Percentiles rank a stretch among this genome's conserved stretches.
Evolutionary conservation across 2,113 vertebrate species (phyloP).

Genomic region (Okapia johnstoni): DNA sequence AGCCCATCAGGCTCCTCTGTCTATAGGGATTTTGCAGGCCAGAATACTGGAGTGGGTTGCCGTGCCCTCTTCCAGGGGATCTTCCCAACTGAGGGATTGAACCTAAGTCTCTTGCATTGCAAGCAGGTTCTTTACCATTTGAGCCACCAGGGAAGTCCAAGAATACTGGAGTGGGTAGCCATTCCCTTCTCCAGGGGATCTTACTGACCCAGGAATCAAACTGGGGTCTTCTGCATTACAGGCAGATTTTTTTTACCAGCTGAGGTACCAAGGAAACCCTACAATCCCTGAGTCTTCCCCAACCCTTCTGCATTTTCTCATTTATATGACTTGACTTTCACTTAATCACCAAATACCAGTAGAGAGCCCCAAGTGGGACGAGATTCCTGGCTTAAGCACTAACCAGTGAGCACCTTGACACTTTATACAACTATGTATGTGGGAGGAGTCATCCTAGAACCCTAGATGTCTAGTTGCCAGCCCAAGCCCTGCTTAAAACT

Average conservation of each 20-base stretch:
- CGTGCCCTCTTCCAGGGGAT: neutral
- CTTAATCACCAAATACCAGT: neutral
- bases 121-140: neutral
- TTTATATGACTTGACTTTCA: neutral
- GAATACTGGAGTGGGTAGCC: neutral
- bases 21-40: neutral
- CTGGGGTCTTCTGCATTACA: neutral
- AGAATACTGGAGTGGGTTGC: neutral
- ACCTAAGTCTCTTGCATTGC: neutral
- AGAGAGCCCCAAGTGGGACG: neutral
- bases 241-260: neutral
- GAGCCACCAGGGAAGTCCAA: neutral
- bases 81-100: neutral
- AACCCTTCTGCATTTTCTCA: neutral
- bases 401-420: neutral
- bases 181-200: neutral
- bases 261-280: neutral
- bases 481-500: neutral
- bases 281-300: neutral
- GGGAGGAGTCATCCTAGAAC: neutral
- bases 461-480: neutral
- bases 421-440: neutral
- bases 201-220: neutral
- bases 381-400: neutral
- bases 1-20: neutral